phyloP scores from a whole-genome alignment of 2,888 invertebrate species.

The Drosophila siamana region DNA sequence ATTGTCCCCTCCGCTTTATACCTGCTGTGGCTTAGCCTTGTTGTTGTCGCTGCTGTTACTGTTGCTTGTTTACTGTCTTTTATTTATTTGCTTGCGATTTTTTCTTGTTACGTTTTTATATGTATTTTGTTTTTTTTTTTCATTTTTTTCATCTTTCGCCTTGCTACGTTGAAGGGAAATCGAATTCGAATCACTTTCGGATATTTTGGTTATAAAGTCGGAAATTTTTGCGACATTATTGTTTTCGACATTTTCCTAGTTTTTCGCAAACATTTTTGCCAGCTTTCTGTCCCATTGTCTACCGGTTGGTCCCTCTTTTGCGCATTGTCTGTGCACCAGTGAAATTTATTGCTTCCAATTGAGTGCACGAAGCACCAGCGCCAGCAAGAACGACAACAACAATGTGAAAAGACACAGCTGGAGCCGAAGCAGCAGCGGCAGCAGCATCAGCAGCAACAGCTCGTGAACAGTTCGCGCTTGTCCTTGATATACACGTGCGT shows the following conservation, averaged over 20 bases:
- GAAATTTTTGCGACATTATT: slow-evolving; percentile 82
- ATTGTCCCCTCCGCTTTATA: slow-evolving; percentile 3
- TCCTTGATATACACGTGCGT: slow-evolving; percentile 79
- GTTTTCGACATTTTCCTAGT: slow-evolving; percentile 81
- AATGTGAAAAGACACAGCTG: slow-evolving; percentile 13
- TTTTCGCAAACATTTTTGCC: slow-evolving; percentile 60
- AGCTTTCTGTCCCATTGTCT: slow-evolving; percentile 26
- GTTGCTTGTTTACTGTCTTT: slow-evolving; percentile 65
- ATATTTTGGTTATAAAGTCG: slow-evolving; percentile 83
- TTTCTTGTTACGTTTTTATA: slow-evolving; percentile 19
- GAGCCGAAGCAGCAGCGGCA: slow-evolving; percentile 46
- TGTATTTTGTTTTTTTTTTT: slow-evolving; percentile 17
- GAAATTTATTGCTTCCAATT: slow-evolving; percentile 84
- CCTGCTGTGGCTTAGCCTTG: slow-evolving; percentile 55
- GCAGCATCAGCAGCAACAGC: slow-evolving; percentile 50
- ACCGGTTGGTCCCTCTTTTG: slow-evolving; percentile 27
- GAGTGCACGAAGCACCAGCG: slow-evolving; percentile 71
- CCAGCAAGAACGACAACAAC: slow-evolving; percentile 23
- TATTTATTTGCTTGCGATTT: slow-evolving; percentile 64
- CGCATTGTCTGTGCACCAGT: slow-evolving; percentile 67
- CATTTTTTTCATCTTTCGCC: slow-evolving; percentile 16
- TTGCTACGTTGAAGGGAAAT: slow-evolving; percentile 72
- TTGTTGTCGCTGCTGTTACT: slow-evolving; percentile 54
- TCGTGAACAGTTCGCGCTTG: slow-evolving; percentile 75
- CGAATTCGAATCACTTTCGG: slow-evolving; percentile 85